phyloP scores from a whole-genome alignment of 1,140 invertebrate genomes.

The Telenomus remus region DNA sequence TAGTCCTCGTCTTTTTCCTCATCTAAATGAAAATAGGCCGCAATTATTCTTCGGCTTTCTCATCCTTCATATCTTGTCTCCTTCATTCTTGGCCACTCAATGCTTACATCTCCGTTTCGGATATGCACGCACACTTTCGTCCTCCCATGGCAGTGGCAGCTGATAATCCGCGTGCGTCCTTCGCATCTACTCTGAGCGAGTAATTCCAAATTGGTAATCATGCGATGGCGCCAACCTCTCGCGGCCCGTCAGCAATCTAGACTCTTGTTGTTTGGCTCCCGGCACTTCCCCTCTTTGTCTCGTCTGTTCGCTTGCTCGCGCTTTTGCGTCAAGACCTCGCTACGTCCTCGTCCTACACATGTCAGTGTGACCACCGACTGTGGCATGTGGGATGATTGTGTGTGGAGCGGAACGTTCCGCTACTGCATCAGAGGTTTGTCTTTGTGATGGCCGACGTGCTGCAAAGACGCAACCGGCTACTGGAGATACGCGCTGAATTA shows the following conservation, averaged over 20 bases:
- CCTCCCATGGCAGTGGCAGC: slow-evolving; percentile 47
- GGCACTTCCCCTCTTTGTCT: slow-evolving; percentile 48
- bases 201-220: slow-evolving; percentile 77
- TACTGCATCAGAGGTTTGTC: slow-evolving; percentile 72
- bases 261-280: slow-evolving; percentile 68
- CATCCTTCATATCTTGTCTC: slow-evolving; percentile 46
- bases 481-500: slow-evolving; percentile 75
- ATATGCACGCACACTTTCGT: slow-evolving; percentile 54
- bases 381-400: slow-evolving; percentile 70
- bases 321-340: slow-evolving; percentile 12
- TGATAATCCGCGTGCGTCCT: slow-evolving; percentile 66
- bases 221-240: slow-evolving; percentile 75
- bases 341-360: slow-evolving; percentile 40
- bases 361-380: slow-evolving; percentile 55
- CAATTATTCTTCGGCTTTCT: slow-evolving; percentile 51
- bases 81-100: slow-evolving; percentile 51
- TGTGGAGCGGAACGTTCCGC: slow-evolving; percentile 67
- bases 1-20: slow-evolving; percentile 47
- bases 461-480: slow-evolving; percentile 69
- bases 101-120: slow-evolving; percentile 48
- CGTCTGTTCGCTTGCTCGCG: slow-evolving; percentile 9
- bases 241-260: slow-evolving; percentile 73
- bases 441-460: slow-evolving; percentile 73
- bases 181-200: slow-evolving; percentile 65
- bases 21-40: slow-evolving; percentile 59